Percentiles rank a stretch among this genome's conserved stretches.
phyloP scores from a whole-genome alignment of 2,797 vertebrate genomes.

The Coendou prehensilis region DNA sequence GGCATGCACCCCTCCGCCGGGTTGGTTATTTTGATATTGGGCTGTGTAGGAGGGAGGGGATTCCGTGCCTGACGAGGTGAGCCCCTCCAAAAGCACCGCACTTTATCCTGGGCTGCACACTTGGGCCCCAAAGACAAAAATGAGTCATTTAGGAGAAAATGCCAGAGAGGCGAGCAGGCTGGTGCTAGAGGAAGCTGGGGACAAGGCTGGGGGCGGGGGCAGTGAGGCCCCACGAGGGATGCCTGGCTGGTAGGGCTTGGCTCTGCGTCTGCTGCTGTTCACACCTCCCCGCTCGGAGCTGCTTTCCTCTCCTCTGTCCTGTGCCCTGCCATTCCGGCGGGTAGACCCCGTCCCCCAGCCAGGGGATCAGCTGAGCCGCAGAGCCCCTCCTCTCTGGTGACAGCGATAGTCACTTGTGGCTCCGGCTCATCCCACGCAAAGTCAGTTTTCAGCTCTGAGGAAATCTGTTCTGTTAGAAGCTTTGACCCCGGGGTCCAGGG shows the following conservation, averaged over 20 bases:
- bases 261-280: no score
- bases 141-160: not conserved
- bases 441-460: not conserved
- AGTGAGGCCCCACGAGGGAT: no score
- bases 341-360: not conserved
- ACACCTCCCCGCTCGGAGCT: no score
- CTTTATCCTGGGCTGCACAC: not conserved
- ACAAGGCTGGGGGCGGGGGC: no score
- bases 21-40: not conserved
- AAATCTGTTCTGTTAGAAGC: not conserved
- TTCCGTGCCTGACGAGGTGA: not conserved
- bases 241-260: no score
- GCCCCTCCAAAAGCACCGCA: not conserved
- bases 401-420: no score
- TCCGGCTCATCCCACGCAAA: not conserved
- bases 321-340: accelerated
- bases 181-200: not conserved
- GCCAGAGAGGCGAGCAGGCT: not conserved
- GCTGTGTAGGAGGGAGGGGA: not conserved
- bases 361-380: not conserved
- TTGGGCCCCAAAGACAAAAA: not conserved
- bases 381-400: no score
- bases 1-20: accelerated
- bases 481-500: not conserved
- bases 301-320: not conserved